Evolutionary conservation across 2,113 vertebrate genomes (phyloP).

Genomic region (Andinoacara biseriatus): DNA sequence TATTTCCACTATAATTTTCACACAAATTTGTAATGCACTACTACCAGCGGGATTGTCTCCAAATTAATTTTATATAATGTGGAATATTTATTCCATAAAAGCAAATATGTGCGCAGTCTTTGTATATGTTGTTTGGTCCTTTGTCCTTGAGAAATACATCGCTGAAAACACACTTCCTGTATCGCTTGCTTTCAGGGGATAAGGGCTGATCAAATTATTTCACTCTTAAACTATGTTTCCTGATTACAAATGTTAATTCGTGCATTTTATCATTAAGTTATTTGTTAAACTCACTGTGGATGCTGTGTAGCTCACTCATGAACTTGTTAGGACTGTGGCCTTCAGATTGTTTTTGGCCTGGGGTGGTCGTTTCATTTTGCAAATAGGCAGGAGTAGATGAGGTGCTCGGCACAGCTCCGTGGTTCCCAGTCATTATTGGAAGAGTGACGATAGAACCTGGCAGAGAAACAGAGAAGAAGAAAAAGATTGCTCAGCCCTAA

Average conservation of each 20-base stretch:
- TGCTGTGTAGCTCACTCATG: constrained; percentile 66
- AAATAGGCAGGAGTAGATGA: neutral
- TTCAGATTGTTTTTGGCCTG: constrained; percentile 36
- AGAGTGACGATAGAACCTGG: constrained; percentile 13
- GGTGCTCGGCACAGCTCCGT: constrained; percentile 16
- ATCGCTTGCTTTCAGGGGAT: neutral
- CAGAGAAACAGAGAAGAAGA: neutral
- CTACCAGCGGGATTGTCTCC: neutral
- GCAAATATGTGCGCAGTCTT: neutral
- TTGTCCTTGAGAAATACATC: neutral
- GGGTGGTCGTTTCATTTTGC: constrained; percentile 32
- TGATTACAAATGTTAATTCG: neutral
- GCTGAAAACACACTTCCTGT: neutral
- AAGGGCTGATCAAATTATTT: neutral
- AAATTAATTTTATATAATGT: neutral
- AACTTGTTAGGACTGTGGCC: constrained; percentile 64
- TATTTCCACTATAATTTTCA: neutral
- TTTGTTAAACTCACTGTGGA: constrained; percentile 66
- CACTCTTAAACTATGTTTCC: neutral
- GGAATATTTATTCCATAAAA: neutral
- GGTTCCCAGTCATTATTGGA: constrained; percentile 64
- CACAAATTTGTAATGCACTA: neutral
- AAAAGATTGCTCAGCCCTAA: neutral
- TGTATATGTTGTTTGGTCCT: neutral
- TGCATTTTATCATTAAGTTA: neutral